phyloP scores from a whole-genome alignment of 2,797 vertebrate species.

The Chrysocyon brachyurus region DNA sequence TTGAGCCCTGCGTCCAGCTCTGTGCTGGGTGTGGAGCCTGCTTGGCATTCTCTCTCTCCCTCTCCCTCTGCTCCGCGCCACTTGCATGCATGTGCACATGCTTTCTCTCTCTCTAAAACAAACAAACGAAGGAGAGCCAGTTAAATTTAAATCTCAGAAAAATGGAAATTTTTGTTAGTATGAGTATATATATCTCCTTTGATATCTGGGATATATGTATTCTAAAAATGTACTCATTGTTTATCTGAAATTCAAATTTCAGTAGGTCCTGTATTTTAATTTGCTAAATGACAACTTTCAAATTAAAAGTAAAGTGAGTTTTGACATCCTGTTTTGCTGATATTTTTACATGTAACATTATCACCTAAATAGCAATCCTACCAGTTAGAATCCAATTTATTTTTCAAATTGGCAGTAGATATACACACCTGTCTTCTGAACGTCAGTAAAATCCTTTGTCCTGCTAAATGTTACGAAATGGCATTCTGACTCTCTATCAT shows the following conservation, averaged over 20 bases:
- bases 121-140: neutral
- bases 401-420: neutral
- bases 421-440: neutral
- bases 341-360: neutral
- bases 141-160: neutral
- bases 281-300: neutral
- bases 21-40: neutral
- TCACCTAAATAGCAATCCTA: neutral
- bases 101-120: neutral
- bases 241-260: neutral
- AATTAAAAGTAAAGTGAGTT: neutral
- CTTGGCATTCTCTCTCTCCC: neutral
- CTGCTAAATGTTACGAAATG: neutral
- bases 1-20: neutral
- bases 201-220: neutral
- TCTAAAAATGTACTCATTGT: neutral
- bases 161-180: neutral
- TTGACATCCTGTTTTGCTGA: neutral
- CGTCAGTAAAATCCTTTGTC: neutral
- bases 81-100: neutral
- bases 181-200: neutral
- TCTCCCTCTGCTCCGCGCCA: neutral
- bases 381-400: neutral
- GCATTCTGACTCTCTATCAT: neutral
- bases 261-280: neutral